A percentile compares a stretch with the other conserved stretches of the same genome.
Evolutionary conservation across 2,113 vertebrate species (phyloP).

Genomic region (Calyptommatus sinebrachiatus): DNA sequence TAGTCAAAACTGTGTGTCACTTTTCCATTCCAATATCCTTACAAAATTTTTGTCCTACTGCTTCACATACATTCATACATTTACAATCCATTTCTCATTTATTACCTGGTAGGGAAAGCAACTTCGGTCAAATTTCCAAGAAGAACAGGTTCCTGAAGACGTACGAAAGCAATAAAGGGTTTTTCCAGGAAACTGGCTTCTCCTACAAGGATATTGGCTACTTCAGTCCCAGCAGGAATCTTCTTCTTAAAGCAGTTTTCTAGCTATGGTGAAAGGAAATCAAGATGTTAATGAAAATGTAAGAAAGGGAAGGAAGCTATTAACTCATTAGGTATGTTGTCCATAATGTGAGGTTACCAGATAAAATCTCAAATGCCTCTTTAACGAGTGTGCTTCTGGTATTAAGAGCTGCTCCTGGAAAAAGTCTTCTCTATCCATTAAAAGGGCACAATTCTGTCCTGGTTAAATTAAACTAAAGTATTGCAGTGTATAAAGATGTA

Average conservation of each 20-base stretch:
- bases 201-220: slow-evolving; percentile 67
- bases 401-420: no score
- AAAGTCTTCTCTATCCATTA: no score
- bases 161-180: slow-evolving; percentile 70
- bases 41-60: not conserved
- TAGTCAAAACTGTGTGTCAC: not conserved
- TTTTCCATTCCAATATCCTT: not conserved
- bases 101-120: slow-evolving; percentile 76
- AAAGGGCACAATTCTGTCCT: no score
- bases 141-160: slow-evolving; percentile 54
- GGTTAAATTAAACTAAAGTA: no score
- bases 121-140: slow-evolving; percentile 71
- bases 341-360: not conserved
- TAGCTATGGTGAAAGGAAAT: slow-evolving; percentile 50
- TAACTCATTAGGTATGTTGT: not conserved
- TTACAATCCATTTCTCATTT: not conserved
- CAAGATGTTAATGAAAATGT: not conserved
- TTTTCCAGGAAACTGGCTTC: slow-evolving; percentile 73
- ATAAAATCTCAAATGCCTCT: no score
- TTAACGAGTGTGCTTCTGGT: no score
- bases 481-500: no score
- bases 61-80: no score
- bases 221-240: slow-evolving; percentile 65
- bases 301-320: not conserved
- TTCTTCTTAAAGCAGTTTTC: slow-evolving; percentile 71